Conservation (phyloP, 2,888 invertebrate species). For the Rhingia campestris region DNA sequence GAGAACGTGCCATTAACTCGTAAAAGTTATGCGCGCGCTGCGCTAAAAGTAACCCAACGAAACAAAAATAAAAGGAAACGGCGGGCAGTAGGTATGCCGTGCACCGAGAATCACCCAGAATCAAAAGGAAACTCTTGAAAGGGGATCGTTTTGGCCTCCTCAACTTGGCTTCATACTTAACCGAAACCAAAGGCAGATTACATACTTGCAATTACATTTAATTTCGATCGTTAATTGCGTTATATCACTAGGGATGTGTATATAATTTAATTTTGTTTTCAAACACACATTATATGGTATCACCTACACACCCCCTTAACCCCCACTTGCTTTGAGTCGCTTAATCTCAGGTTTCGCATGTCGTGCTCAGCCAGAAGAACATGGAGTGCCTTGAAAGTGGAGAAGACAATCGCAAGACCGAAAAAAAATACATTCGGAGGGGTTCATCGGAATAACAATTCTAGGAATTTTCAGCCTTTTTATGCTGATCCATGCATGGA, state of each 20-base stretch:
- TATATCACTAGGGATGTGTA: slow-evolving; percentile 41
- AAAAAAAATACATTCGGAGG: slow-evolving; percentile 40
- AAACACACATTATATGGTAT: slow-evolving; percentile 40
- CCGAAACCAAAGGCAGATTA: slow-evolving; percentile 58
- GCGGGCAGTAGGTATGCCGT: slow-evolving; percentile 17
- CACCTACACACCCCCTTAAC: slow-evolving; percentile 26
- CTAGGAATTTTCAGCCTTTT: slow-evolving; percentile 64
- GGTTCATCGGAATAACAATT: slow-evolving; percentile 63
- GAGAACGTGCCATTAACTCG: slow-evolving; percentile 66
- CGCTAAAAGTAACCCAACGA: slow-evolving; percentile 15
- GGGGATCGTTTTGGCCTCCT: slow-evolving; percentile 34
- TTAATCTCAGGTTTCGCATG: slow-evolving; percentile 72
- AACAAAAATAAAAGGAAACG: not conserved
- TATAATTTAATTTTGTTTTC: not conserved
- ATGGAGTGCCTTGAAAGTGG: slow-evolving; percentile 70
- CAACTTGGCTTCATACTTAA: slow-evolving; percentile 32
- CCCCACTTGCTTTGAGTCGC: slow-evolving; percentile 37
- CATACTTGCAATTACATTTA: slow-evolving; percentile 61
- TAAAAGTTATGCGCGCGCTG: slow-evolving; percentile 47
- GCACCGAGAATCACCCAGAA: slow-evolving; percentile 7
- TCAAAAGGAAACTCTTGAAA: slow-evolving; percentile 4
- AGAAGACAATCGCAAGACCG: slow-evolving; percentile 26
- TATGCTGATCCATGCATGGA: slow-evolving; percentile 57
- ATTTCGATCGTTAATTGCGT: slow-evolving; percentile 72
- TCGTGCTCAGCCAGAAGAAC: slow-evolving; percentile 72